Percentiles rank a stretch among this genome's conserved stretches.
Conservation (phyloP, 53 echinoderm and acorn worm genomes). For the Astropecten irregularis region DNA sequence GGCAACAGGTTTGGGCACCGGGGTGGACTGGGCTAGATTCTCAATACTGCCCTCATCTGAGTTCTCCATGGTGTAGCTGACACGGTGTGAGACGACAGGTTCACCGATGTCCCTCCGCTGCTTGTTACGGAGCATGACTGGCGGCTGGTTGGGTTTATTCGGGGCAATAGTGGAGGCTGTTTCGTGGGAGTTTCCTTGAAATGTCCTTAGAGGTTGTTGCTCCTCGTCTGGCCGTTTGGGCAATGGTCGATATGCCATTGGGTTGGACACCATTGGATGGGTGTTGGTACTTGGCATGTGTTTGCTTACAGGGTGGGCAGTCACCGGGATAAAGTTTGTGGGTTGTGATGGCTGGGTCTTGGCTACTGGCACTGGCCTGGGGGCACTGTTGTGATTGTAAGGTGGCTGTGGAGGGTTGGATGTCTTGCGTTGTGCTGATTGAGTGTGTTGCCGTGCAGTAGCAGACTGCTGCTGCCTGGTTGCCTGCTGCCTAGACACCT, state of each 20-base stretch:
- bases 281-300: conserved; percentile 29
- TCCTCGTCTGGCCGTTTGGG: conserved; percentile 48
- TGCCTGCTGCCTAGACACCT: conserved; percentile 10
- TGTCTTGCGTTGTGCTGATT: conserved; percentile 20
- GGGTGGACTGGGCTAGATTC: conserved; percentile 39
- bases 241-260: conserved; percentile 38
- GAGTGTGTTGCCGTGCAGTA: conserved; percentile 3
- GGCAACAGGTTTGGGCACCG: conserved; percentile 47
- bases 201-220: neutral
- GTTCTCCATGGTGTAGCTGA: conserved; percentile 38
- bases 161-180: neutral
- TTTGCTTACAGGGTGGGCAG: neutral
- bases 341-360: neutral
- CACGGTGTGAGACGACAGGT: conserved; percentile 35
- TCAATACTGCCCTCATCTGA: conserved; percentile 46
- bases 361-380: neutral
- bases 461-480: conserved; percentile 18
- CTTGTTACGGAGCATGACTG: conserved; percentile 16
- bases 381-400: neutral
- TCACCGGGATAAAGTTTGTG: conserved; percentile 25
- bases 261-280: conserved; percentile 48
- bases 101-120: conserved; percentile 33
- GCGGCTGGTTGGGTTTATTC: neutral
- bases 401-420: neutral
- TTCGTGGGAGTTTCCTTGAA: neutral